phyloP scores from a whole-genome alignment of 2,113 vertebrate genomes.

The Halichoeres trimaculatus region DNA sequence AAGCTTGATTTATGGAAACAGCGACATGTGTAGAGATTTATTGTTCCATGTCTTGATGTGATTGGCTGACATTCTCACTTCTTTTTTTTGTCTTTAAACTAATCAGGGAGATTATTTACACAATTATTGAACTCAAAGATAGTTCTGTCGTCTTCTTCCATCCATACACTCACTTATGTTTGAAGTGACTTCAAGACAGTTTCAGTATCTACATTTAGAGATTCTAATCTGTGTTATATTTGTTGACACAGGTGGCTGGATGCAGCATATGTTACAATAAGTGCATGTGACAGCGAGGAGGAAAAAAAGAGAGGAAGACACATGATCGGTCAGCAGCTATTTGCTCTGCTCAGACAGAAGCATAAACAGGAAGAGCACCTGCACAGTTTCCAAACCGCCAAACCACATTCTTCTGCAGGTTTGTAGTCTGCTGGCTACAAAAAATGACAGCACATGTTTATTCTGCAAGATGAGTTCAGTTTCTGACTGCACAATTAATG shows the following conservation, averaged over 20 bases:
- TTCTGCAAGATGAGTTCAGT: too few relatives aligned
- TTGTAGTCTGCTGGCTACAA: neutral
- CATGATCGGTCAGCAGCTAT: neutral
- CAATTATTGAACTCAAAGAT: neutral
- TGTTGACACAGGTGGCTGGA: conserved; percentile 3
- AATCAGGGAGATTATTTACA: neutral
- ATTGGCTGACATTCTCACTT: neutral
- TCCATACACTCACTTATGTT: neutral
- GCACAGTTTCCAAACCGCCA: neutral
- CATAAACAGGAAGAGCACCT: conserved; percentile 18
- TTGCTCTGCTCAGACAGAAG: neutral
- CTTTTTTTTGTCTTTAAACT: conserved; percentile 7
- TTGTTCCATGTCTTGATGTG: neutral
- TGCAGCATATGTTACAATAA: conserved; percentile 3
- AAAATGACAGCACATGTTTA: too few relatives aligned
- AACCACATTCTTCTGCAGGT: neutral
- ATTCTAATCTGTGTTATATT: neutral
- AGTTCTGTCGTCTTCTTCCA: conserved; percentile 15
- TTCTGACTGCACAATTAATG: neutral
- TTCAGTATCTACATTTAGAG: neutral
- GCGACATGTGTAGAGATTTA: neutral
- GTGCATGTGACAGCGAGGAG: neutral
- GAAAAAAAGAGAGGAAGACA: neutral
- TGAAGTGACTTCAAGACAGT: neutral
- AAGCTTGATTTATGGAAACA: conserved; percentile 37